Base-by-base conservation (phyloP, 2,113 vertebrate genomes). In the Alaudala cheleensis region DNA sequence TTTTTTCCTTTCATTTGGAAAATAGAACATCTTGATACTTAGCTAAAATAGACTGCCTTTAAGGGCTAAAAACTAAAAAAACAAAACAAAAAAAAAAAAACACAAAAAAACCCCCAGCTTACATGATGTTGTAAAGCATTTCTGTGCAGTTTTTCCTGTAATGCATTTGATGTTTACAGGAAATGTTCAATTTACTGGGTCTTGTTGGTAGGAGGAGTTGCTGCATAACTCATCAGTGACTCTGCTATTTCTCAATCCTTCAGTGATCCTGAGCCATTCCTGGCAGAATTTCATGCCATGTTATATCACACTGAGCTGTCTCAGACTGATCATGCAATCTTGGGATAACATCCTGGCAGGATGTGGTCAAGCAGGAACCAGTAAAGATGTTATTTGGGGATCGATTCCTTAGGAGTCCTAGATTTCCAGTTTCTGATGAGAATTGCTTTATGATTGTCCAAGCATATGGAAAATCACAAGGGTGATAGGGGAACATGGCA, bases 181-280 rank as follows among this genome's bases (percentile, higher is more conserved):
- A 86, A 33, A 57, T 2, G 1, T 92, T 86, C 9, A 3, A 56
- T 83, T 74, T 88, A 66, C 53, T 47, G 42, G 20, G 33, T 53
- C 71, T 86, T 73, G n/a, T 65, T 72, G 67, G 29, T 71, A 94
- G 60, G 69, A 90, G 76, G 88, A 94, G 88, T 61, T 82, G 54
- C 92, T 81, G 54, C 94, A 91, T 88, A 97, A 66, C 80, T 90
- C 80, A 25, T 26, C n/a, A 44, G 80, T 92, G 86, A 90, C 77
- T 92, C 80, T 28, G 56, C 44, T 71, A 1, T 96, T 96, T 96
- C 94, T 87, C 69, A 96, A 84, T 42, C 54, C 31, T 51, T 54
- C 51, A 25, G 60, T 40, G 57, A 92, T 86, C 81, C 86, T 13
- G 18, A 93, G 51, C 86, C 34, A 77, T 91, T 93, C 92, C 92